Evolutionary conservation across 2,797 vertebrate genomes (phyloP).

Genomic region (Lagocephalus sceleratus): DNA sequence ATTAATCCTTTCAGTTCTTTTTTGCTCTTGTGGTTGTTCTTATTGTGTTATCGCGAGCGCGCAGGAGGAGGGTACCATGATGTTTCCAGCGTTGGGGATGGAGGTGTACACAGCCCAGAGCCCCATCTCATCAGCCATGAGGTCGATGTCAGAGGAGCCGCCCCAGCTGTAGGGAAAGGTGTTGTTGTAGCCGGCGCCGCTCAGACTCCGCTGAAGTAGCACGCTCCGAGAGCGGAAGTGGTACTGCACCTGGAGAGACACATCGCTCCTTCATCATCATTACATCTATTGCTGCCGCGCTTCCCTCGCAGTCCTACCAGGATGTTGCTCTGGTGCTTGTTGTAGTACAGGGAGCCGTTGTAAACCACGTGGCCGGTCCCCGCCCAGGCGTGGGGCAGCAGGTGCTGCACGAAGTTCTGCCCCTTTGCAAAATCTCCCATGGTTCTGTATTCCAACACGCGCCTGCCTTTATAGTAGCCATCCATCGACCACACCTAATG

Average conservation of each 20-base stretch:
- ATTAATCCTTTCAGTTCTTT: neutral
- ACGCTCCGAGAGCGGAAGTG: constrained; percentile 87
- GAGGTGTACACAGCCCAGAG: constrained; percentile 95
- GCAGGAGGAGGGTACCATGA: constrained; percentile 68
- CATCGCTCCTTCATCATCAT: neutral
- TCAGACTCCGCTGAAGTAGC: constrained; percentile 86
- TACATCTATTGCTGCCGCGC: rapidly evolving
- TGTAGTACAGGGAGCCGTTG: constrained; percentile 91
- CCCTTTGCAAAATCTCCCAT: constrained; percentile 88
- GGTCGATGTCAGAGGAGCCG: constrained; percentile 94
- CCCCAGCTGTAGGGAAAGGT: constrained; percentile 98
- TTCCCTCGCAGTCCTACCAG: constrained; percentile 41
- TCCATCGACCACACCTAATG: constrained; percentile 95
- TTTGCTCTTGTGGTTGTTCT: neutral
- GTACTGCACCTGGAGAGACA: constrained; percentile 81
- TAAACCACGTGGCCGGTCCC: constrained; percentile 91
- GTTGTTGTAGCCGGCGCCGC: constrained; percentile 95
- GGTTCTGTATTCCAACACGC: constrained; percentile 90
- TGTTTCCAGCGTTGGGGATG: constrained; percentile 93
- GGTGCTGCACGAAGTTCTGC: constrained; percentile 92
- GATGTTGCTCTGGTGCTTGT: constrained; percentile 92
- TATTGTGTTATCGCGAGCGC: neutral
- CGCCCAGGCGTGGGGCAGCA: constrained; percentile 90
- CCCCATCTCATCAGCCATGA: constrained; percentile 96
- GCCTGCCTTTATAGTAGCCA: constrained; percentile 89